Evolutionary conservation across 2,888 invertebrate species (phyloP), one percentile per base, ranked within the genome.

Genomic region (Panopea generosa): DNA sequence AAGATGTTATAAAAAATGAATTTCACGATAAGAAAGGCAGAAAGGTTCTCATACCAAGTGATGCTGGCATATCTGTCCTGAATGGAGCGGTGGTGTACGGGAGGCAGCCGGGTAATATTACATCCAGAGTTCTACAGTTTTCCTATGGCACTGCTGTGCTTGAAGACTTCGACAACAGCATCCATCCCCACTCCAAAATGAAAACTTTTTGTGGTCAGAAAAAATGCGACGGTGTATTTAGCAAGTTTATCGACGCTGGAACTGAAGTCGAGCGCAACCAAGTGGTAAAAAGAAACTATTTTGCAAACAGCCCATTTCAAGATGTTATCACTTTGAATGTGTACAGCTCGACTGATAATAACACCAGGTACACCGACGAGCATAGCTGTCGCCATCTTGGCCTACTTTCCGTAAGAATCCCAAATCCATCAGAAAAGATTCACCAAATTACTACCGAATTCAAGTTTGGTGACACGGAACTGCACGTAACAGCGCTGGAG

Each of bases 71-170:
- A 22, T 69, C 77, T n/a, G 78, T 82, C 2, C 47, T 78, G 6
- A 76, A 82, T 29, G 82, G 82, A 0, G 78, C 82, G 2, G 82
- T 82, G 2, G 69, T 82, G 2, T 82, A 62, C 26, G 82, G 82
- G 11, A 50, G 67, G n/a, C 65, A 70, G 16, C 82, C 82, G 22
- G 70, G 59, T 11, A 77, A 69, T 52, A 82, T 82, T 11, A 70
- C 75, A 2, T 69, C 69, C 1, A 52, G 81, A 11, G 40, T 77
- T 6, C 66, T 81, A 11, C 59, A 72, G 16, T 77, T 66, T 47
- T 66, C 74, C 0, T 81, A 81, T 29, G 81, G 81, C 2, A 77
- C 65, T 11, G 40, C 29, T 53, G 24, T 66, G 2, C 33, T 40
- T 18, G 59, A 65, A 0, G 47, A 38, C 0, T 81, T 81, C 33